These are phyloP conservation scores for Ctenicera cuprea DNA, from an alignment of 2,888 invertebrate species.

Conservation along the genomic window DNA sequence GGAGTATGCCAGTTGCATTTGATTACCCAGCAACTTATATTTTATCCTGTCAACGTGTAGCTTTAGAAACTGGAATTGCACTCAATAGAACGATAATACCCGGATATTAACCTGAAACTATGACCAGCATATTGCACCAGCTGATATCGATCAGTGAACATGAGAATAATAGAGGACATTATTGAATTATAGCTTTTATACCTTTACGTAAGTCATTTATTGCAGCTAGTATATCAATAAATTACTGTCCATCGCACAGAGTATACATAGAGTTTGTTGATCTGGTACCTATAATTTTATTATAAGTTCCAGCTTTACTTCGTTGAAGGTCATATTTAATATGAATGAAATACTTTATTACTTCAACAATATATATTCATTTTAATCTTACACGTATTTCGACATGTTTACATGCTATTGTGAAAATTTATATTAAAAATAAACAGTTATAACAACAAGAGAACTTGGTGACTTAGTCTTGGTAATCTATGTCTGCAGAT, in stretches of 20 bases:
- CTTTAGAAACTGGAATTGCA: constrained; percentile 33
- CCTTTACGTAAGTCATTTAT: constrained; percentile 14
- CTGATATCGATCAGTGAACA: constrained; percentile 22
- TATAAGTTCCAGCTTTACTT: too few relatives aligned
- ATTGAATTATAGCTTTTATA: constrained; percentile 19
- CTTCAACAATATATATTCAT: too few relatives aligned
- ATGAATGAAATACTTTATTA: too few relatives aligned
- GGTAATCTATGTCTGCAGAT: too few relatives aligned
- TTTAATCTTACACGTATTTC: too few relatives aligned
- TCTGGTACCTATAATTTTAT: too few relatives aligned
- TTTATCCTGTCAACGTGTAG: constrained; percentile 23
- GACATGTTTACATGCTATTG: too few relatives aligned
- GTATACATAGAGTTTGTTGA: background rate
- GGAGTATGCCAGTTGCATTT: constrained; percentile 19
- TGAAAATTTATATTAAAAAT: too few relatives aligned
- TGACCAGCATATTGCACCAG: constrained; percentile 3
- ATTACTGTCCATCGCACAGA: background rate
- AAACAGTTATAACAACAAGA: too few relatives aligned
- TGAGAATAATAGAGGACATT: constrained; percentile 14
- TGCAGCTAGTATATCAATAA: constrained; percentile 6
- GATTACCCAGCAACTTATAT: constrained; percentile 25
- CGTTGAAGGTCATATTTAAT: too few relatives aligned
- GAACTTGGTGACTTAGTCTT: too few relatives aligned
- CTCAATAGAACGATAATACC: constrained; percentile 21
- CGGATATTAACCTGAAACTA: constrained; percentile 20